phyloP scores from a whole-genome alignment of 2,113 vertebrate species.

The Rostratula benghalensis region DNA sequence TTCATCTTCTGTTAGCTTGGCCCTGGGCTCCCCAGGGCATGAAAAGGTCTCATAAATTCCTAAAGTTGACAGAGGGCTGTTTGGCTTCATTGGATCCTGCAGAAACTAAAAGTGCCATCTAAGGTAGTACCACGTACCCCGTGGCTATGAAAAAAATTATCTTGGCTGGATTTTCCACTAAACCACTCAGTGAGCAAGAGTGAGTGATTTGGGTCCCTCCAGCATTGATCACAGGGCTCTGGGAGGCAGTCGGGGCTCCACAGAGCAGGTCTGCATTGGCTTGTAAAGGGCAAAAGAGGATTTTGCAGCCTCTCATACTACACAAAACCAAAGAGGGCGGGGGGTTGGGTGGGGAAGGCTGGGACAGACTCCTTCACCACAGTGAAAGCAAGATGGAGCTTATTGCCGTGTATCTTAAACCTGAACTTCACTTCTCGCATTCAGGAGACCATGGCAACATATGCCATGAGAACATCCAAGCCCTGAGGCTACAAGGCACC shows the following conservation, averaged over 20 bases:
- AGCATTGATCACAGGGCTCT: accelerated
- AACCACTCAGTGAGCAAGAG: neutral
- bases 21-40: neutral
- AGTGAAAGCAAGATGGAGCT: neutral
- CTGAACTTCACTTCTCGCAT: accelerated
- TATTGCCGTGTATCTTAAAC: accelerated
- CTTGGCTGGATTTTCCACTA: neutral
- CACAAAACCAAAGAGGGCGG: no score
- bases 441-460: neutral
- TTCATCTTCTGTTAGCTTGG: neutral
- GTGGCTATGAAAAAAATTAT: neutral
- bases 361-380: neutral
- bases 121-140: neutral
- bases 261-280: neutral
- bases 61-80: neutral
- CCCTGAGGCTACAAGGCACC: neutral
- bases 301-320: neutral
- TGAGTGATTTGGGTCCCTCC: neutral
- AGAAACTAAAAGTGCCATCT: neutral
- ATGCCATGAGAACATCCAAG: neutral
- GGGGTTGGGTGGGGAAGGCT: neutral
- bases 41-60: neutral
- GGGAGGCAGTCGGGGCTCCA: neutral
- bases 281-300: neutral
- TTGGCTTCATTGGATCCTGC: neutral